Evolutionary conservation across 2,797 vertebrate genomes (phyloP).

Genomic region (Synanceia verrucosa): DNA sequence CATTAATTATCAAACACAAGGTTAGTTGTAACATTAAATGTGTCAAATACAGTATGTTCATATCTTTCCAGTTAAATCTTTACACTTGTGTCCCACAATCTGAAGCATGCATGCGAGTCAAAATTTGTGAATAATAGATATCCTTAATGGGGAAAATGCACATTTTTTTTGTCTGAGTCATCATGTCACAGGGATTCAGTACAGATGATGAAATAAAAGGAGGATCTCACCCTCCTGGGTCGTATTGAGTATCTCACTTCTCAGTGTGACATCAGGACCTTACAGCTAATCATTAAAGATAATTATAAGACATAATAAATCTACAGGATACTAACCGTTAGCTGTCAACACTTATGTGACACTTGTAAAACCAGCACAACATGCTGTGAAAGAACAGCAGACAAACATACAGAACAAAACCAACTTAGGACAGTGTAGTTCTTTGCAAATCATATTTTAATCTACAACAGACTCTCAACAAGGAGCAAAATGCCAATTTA

Average conservation of each 20-base stretch:
- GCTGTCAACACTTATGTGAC: neutral
- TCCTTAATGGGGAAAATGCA: neutral
- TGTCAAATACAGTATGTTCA: neutral
- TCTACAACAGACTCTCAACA: neutral
- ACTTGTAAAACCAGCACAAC: neutral
- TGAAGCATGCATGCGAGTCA: neutral
- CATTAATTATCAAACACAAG: neutral
- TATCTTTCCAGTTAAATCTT: neutral
- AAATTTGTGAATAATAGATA: neutral
- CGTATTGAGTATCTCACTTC: neutral
- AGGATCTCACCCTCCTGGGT: neutral
- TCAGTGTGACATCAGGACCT: neutral
- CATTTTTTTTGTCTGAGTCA: neutral
- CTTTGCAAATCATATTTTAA: neutral
- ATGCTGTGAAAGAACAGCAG: neutral
- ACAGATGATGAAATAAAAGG: neutral
- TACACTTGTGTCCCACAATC: neutral
- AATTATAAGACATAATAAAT: neutral
- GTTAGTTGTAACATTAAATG: neutral
- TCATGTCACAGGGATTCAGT: neutral
- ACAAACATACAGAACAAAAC: neutral
- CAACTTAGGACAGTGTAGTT: no score
- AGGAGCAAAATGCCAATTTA: neutral
- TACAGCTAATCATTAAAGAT: neutral
- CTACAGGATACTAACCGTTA: neutral